Evolutionary conservation across 2,113 vertebrate species (phyloP).

Genomic region (Muntiacus reevesi): DNA sequence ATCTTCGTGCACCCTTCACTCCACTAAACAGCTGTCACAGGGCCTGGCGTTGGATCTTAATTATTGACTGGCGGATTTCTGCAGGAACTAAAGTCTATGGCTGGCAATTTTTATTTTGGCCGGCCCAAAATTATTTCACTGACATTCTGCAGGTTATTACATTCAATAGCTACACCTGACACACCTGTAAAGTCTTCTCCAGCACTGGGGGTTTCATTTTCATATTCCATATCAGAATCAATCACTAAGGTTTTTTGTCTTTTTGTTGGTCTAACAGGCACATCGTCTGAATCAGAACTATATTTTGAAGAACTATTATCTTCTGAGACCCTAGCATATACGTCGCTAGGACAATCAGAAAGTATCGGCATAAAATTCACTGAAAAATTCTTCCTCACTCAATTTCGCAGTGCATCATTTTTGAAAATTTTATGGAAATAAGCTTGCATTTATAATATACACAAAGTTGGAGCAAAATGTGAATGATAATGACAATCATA

Average conservation of each 20-base stretch:
- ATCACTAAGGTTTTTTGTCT: not conserved
- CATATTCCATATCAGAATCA: not conserved
- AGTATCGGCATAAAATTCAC: not conserved
- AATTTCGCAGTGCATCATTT: not conserved
- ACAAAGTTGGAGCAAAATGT: not conserved
- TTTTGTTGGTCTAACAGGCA: not conserved
- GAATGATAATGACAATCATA: not conserved
- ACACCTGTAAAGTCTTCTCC: not conserved
- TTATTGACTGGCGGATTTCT: not conserved
- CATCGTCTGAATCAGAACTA: not conserved
- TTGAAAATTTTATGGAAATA: not conserved
- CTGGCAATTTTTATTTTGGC: not conserved
- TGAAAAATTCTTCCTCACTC: not conserved
- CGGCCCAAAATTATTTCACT: not conserved
- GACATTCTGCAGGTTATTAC: not conserved
- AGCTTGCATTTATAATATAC: not conserved
- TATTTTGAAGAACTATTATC: not conserved
- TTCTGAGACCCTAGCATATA: not conserved
- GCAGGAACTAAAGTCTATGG: not conserved
- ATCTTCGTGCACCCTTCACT: rapidly evolving
- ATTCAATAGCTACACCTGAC: not conserved
- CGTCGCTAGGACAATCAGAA: not conserved
- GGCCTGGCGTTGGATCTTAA: not conserved
- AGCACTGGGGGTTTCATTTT: not conserved
- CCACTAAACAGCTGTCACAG: rapidly evolving